Percentiles rank a stretch among this genome's conserved stretches.
Conservation (phyloP, 2,888 invertebrate genomes). For the Margaritifera margaritifera region DNA sequence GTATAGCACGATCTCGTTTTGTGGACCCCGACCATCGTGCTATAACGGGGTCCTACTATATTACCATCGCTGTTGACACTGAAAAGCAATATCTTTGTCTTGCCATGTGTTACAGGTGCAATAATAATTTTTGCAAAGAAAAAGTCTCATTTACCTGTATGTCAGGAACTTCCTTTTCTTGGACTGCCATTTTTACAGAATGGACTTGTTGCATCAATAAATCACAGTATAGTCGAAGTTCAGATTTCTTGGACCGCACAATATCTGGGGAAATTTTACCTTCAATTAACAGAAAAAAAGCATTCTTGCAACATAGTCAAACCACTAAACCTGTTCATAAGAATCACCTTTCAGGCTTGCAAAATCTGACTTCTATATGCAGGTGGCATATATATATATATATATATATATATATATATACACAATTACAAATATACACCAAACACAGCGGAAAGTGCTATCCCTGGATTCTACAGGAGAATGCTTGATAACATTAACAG, state of each 20-base stretch:
- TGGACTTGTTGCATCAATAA: slow-evolving; percentile 89
- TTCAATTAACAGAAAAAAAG: slow-evolving; percentile 27
- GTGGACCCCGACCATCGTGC: too few relatives aligned
- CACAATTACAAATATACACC: too few relatives aligned
- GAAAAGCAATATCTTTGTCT: too few relatives aligned
- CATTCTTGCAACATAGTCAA: background rate
- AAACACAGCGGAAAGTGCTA: too few relatives aligned
- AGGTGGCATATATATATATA: too few relatives aligned
- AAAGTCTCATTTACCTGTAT: slow-evolving; percentile 41
- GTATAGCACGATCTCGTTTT: too few relatives aligned
- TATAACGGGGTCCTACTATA: too few relatives aligned
- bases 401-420: too few relatives aligned
- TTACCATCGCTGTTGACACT: too few relatives aligned
- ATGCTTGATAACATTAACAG: too few relatives aligned
- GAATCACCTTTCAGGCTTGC: background rate
- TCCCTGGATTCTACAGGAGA: too few relatives aligned
- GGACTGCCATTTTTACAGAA: slow-evolving; percentile 69
- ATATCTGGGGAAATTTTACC: slow-evolving; percentile 65
- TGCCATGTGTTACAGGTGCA: background rate
- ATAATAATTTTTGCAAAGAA: background rate
- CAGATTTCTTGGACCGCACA: slow-evolving; percentile 83
- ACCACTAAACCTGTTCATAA: background rate
- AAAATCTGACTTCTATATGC: background rate
- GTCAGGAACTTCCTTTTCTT: slow-evolving; percentile 37
- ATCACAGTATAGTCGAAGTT: slow-evolving; percentile 86